Conservation (phyloP, 2,888 invertebrate species). For the Isoperla grammatica region DNA sequence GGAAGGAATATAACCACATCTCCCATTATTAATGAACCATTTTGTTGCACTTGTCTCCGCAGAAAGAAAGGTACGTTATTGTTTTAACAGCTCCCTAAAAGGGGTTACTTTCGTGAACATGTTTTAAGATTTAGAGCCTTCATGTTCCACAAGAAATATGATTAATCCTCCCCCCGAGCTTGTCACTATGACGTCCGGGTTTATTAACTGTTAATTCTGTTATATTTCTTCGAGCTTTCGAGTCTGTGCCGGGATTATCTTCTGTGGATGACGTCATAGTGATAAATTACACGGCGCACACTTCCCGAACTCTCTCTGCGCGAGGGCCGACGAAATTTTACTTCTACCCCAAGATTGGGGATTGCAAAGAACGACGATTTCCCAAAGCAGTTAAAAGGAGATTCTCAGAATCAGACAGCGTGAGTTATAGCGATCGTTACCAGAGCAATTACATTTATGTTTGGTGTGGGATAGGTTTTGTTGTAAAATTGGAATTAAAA, state of each 20-base stretch:
- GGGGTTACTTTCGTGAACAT: neutral
- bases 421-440: slow-evolving; percentile 9
- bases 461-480: too few species aligned
- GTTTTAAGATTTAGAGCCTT: slow-evolving; percentile 12
- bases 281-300: slow-evolving; percentile 16
- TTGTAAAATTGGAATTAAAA: too few species aligned
- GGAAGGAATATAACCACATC: too few species aligned
- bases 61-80: neutral
- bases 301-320: neutral
- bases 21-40: neutral
- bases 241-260: slow-evolving; percentile 17
- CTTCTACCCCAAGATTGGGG: too few species aligned
- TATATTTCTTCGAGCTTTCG: slow-evolving; percentile 10
- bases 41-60: neutral
- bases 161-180: slow-evolving; percentile 13
- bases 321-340: neutral
- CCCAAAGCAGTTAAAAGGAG: slow-evolving; percentile 2
- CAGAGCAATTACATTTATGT: slow-evolving; percentile 4
- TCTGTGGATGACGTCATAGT: slow-evolving; percentile 9
- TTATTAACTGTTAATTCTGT: slow-evolving; percentile 20
- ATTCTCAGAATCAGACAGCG: neutral
- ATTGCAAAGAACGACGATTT: neutral
- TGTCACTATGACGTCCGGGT: slow-evolving; percentile 7
- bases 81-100: neutral
- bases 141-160: slow-evolving; percentile 6